These are phyloP conservation scores for Bubo blakistoni DNA, from an alignment of 2,113 vertebrate genomes.

Conservation along the genomic window DNA sequence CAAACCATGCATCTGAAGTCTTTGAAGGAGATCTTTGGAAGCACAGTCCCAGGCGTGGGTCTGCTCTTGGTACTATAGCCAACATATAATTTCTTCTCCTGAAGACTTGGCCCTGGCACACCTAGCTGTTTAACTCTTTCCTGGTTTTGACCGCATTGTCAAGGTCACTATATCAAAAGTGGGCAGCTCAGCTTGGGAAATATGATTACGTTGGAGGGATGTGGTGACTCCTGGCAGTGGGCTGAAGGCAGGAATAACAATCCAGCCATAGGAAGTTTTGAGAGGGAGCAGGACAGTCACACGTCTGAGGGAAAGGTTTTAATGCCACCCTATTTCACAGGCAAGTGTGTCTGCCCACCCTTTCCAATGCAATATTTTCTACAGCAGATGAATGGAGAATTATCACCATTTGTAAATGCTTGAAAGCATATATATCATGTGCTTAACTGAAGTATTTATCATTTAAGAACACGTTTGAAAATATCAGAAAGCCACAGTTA, in stretches of 20 bases:
- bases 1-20: background rate
- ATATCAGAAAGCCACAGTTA: constrained; percentile 8
- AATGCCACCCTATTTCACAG: background rate
- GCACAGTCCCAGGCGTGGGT: background rate
- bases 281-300: background rate
- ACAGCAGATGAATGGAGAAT: background rate
- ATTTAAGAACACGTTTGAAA: constrained; percentile 1
- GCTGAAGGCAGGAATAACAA: background rate
- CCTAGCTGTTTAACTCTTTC: background rate
- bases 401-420: background rate
- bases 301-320: background rate
- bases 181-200: background rate
- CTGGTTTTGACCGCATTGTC: background rate
- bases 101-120: background rate
- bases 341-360: background rate
- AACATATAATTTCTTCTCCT: background rate
- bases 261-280: background rate
- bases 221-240: background rate
- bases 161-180: background rate
- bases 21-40: background rate
- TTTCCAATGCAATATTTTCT: background rate
- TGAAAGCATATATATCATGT: background rate
- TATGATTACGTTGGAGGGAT: background rate
- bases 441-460: constrained; percentile 6
- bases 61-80: background rate